Conservation (phyloP, 2,113 vertebrate species). For the Cairina moschata region DNA sequence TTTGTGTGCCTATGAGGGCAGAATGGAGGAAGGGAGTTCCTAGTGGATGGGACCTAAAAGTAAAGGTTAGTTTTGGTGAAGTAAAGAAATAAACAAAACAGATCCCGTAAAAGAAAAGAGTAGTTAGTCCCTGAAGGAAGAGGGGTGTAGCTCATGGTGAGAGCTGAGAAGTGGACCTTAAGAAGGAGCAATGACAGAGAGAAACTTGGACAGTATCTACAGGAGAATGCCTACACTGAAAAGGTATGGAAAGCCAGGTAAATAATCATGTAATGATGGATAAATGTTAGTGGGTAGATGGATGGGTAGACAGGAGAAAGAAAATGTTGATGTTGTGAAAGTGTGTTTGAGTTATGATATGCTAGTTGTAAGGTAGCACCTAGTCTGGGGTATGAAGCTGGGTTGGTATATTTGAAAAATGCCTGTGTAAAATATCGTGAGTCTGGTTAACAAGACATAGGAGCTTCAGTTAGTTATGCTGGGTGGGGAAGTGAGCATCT, state of each 20-base stretch:
- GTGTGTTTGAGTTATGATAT: neutral
- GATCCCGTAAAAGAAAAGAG: neutral
- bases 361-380: neutral
- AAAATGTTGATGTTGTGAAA: neutral
- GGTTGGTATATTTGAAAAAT: neutral
- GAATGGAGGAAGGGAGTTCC: neutral
- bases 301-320: neutral
- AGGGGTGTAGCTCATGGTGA: neutral
- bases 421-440: neutral
- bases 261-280: neutral
- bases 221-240: neutral
- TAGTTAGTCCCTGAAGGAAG: neutral
- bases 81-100: neutral
- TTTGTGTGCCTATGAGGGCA: neutral
- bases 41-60: neutral
- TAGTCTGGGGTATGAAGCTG: neutral
- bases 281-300: neutral
- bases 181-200: neutral
- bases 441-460: neutral
- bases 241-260: neutral
- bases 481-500: neutral
- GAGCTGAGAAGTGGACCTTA: neutral
- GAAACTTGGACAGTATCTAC: neutral
- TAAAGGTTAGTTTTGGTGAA: neutral
- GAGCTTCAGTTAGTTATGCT: neutral